Evolutionary conservation across 2,113 vertebrate species (phyloP).

Genomic region (Eubucco bourcierii): DNA sequence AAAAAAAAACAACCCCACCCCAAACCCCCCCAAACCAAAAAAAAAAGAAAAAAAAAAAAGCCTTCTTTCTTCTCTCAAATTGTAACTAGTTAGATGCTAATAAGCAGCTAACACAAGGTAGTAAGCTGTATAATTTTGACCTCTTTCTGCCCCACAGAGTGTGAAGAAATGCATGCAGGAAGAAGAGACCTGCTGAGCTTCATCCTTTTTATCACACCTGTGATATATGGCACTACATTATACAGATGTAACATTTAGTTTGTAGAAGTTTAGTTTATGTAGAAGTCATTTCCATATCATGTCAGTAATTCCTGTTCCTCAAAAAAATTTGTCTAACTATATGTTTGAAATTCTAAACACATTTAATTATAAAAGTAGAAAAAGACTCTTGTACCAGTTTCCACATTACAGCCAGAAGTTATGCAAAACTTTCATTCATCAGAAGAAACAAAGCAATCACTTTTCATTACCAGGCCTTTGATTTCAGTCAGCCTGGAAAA

Average conservation of each 20-base stretch:
- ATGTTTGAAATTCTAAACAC: background rate
- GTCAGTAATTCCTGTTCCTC: background rate
- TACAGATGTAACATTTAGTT: background rate
- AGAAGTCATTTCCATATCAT: background rate
- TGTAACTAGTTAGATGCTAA: background rate
- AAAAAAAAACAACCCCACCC: too few relatives aligned
- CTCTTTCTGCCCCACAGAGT: background rate
- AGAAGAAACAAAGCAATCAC: background rate
- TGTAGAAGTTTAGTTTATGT: background rate
- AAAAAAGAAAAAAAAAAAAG: background rate
- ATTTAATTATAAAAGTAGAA: background rate
- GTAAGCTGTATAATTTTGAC: background rate
- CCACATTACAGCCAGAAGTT: background rate
- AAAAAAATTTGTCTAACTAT: background rate
- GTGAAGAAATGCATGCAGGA: background rate
- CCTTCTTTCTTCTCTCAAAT: background rate
- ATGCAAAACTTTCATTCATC: background rate
- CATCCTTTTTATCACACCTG: background rate
- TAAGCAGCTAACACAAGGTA: background rate
- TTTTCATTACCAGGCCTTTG: background rate
- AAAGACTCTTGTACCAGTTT: background rate
- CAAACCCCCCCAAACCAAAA: too few relatives aligned
- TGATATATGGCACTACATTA: background rate
- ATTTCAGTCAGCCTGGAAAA: slow-evolving; percentile 4
- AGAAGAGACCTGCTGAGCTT: background rate